Conservation (phyloP, 2,888 invertebrate species). For the Liopterus haemorrhoidalis region DNA sequence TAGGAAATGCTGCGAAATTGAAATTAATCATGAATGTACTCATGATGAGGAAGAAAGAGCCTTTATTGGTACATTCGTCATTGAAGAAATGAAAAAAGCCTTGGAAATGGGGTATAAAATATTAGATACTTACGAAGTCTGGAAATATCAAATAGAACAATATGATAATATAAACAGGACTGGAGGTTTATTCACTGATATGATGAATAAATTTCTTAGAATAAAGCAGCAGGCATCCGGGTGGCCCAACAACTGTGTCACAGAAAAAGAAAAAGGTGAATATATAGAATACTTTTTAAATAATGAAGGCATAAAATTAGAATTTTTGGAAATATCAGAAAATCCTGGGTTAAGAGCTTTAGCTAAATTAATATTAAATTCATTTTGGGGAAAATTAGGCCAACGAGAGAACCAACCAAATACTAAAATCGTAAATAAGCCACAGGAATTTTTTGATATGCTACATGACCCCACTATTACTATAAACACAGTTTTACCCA, state of each 20-base stretch:
- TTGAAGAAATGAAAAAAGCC: conserved; percentile 38
- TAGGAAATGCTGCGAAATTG: conserved; percentile 34
- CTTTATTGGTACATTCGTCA: conserved; percentile 35
- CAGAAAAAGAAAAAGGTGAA: conserved; percentile 19
- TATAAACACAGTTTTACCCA: conserved; percentile 20
- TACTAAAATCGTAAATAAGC: conserved; percentile 17
- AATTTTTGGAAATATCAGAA: conserved; percentile 13
- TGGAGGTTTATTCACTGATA: conserved; percentile 37
- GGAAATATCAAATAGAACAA: conserved; percentile 35
- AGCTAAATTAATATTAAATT: conserved; percentile 31
- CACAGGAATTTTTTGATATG: conserved; percentile 22
- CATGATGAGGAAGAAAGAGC: conserved; percentile 35
- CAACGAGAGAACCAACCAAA: conserved; percentile 18
- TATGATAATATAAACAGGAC: conserved; percentile 27
- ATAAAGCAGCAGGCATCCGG: conserved; percentile 35
- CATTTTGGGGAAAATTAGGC: conserved; percentile 20
- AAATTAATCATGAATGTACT: conserved; percentile 32
- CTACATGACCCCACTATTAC: conserved; percentile 24
- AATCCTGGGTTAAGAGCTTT: conserved; percentile 26
- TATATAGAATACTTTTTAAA: conserved; percentile 25
- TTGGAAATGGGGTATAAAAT: conserved; percentile 36
- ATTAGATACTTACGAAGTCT: conserved; percentile 37
- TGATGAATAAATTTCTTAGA: conserved; percentile 37
- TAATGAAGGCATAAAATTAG: conserved; percentile 21
- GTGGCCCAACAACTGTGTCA: conserved; percentile 31